A percentile compares a stretch with the other conserved stretches of the same genome.
Evolutionary conservation across 2,113 vertebrate genomes (phyloP).

Genomic region (Alectura lathami): DNA sequence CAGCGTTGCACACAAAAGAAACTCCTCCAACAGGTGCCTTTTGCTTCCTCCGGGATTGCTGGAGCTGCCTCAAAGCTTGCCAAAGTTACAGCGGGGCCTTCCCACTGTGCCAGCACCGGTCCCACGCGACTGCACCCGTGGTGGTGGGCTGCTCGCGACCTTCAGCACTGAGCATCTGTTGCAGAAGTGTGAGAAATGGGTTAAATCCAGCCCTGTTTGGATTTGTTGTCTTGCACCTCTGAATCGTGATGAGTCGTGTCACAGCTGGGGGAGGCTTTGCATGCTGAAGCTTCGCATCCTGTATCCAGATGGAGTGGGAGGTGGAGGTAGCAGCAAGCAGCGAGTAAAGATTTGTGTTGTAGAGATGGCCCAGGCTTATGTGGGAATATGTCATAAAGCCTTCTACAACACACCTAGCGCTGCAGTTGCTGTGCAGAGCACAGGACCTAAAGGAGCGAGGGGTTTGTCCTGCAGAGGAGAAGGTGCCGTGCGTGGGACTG

Average conservation of each 20-base stretch:
- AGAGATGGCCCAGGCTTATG: background rate
- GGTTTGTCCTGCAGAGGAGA: background rate
- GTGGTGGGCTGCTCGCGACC: background rate
- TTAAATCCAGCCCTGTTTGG: background rate
- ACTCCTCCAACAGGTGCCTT: background rate
- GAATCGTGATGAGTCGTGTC: accelerated
- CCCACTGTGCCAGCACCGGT: accelerated
- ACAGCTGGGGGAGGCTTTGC: background rate
- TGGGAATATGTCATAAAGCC: background rate
- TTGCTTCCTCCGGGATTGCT: background rate
- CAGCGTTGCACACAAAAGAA: background rate
- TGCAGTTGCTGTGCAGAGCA: background rate
- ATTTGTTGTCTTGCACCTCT: background rate
- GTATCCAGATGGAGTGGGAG: background rate
- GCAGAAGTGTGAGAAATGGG: background rate
- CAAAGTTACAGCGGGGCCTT: background rate
- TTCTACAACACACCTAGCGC: accelerated
- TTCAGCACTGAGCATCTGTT: background rate
- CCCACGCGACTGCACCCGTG: accelerated
- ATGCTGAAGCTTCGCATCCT: background rate
- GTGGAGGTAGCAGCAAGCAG: background rate
- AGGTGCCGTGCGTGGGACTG: background rate
- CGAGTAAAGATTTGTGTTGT: accelerated
- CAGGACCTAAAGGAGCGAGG: background rate
- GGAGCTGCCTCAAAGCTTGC: background rate